Evolutionary conservation across 2,797 vertebrate genomes (phyloP).

Genomic region (Characodon lateralis): DNA sequence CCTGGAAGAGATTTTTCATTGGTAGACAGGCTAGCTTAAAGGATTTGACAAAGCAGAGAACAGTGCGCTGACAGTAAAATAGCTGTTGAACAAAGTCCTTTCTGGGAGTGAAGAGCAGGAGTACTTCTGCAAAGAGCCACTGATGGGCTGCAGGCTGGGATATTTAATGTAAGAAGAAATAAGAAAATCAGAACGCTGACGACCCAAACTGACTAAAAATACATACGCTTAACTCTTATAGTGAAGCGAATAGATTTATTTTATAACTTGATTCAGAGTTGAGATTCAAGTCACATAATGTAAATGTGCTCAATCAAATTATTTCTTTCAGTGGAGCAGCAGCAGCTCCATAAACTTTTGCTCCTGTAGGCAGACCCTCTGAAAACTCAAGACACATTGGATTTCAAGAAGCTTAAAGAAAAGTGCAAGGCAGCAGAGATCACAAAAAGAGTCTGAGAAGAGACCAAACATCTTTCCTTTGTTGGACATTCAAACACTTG

Average conservation of each 20-base stretch:
- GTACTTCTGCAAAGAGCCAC: slow-evolving; percentile 10
- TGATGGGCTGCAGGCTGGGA: slow-evolving; percentile 32
- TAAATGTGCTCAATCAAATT: neutral
- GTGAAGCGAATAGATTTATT: neutral
- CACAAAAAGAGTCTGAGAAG: slow-evolving; percentile 8
- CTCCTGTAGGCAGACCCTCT: slow-evolving; percentile 3
- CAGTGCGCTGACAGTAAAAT: slow-evolving; percentile 22
- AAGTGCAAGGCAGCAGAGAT: slow-evolving; percentile 9
- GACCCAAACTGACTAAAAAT: slow-evolving; percentile 11
- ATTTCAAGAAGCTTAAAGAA: slow-evolving; percentile 22
- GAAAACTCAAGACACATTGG: slow-evolving; percentile 4
- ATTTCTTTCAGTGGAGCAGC: slow-evolving; percentile 11
- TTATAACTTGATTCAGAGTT: neutral
- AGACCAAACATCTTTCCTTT: neutral
- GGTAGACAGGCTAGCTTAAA: slow-evolving; percentile 20
- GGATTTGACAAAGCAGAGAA: slow-evolving; percentile 23
- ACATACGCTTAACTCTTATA: neutral
- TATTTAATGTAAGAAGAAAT: slow-evolving; percentile 18
- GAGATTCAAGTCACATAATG: slow-evolving; percentile 8
- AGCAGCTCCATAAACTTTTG: slow-evolving; percentile 4
- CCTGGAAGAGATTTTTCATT: slow-evolving; percentile 9
- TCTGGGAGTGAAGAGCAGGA: slow-evolving; percentile 27
- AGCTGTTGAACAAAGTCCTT: slow-evolving; percentile 20
- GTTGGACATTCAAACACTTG: neutral
- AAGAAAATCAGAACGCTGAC: slow-evolving; percentile 23